Percentiles rank a stretch among this genome's conserved stretches.
These are phyloP conservation scores for Argyra leucocephala DNA, from an alignment of 2,888 invertebrate species.

Conservation along the genomic window DNA sequence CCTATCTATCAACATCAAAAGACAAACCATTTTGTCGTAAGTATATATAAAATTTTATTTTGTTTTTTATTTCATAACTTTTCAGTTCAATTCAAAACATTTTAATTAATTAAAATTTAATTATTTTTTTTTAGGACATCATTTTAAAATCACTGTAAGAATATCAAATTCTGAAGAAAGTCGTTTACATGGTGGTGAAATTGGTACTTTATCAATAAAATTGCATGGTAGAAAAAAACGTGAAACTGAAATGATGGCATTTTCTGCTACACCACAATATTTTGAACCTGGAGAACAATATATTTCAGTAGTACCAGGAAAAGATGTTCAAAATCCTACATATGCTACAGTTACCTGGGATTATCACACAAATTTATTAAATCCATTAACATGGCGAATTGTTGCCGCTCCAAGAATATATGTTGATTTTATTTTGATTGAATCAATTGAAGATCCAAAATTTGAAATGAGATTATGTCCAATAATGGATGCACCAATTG, in stretches of 20 bases:
- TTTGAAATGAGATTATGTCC: slow-evolving; percentile 53
- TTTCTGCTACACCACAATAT: slow-evolving; percentile 48
- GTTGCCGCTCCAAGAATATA: slow-evolving; percentile 64
- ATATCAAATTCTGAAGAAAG: slow-evolving; percentile 67
- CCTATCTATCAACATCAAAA: slow-evolving; percentile 65
- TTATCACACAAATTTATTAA: slow-evolving; percentile 66
- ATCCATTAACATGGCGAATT: slow-evolving; percentile 75
- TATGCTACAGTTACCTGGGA: slow-evolving; percentile 68
- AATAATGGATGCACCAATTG: slow-evolving; percentile 53
- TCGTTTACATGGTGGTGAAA: slow-evolving; percentile 64
- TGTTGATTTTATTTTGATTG: slow-evolving; percentile 60
- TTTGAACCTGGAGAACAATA: slow-evolving; percentile 60
- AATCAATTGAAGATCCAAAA: slow-evolving; percentile 59
- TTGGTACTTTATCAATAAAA: slow-evolving; percentile 60
- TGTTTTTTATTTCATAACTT: neutral
- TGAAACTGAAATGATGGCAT: slow-evolving; percentile 50
- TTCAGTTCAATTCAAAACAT: neutral
- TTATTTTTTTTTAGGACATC: slow-evolving; percentile 52
- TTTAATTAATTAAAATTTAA: slow-evolving; percentile 5
- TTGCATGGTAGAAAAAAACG: slow-evolving; percentile 54
- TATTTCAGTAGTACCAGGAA: slow-evolving; percentile 57
- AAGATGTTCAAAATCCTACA: slow-evolving; percentile 56
- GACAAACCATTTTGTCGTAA: slow-evolving; percentile 69
- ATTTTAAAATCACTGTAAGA: slow-evolving; percentile 65
- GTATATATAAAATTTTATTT: slow-evolving; percentile 26